Conservation (phyloP, 2,888 invertebrate genomes). For the Apomyelois bistriatella region DNA sequence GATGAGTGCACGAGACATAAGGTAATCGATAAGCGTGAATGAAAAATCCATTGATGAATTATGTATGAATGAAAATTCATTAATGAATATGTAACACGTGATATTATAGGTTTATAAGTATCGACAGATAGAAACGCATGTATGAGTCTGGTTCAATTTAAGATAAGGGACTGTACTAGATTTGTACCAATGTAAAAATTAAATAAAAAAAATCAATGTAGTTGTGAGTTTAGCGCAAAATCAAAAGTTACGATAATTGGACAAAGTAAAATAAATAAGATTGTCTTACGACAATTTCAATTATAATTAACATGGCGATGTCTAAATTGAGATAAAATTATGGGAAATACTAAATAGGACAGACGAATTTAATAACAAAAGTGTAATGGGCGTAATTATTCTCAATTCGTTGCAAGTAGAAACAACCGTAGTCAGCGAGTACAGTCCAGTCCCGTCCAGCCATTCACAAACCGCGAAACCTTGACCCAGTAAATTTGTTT, state of each 20-base stretch:
- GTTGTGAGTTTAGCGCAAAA: slow-evolving; percentile 6
- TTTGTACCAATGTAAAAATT: no score
- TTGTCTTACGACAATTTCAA: neutral
- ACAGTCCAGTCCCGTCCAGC: slow-evolving; percentile 21
- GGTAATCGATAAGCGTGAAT: neutral
- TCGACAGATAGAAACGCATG: neutral
- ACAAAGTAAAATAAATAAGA: neutral
- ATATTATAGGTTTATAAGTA: neutral
- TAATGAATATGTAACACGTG: neutral
- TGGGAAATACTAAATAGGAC: slow-evolving; percentile 5
- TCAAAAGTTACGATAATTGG: neutral
- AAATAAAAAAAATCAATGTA: slow-evolving; percentile 6
- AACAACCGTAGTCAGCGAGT: slow-evolving; percentile 31
- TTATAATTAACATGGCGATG: neutral
- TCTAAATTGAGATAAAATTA: neutral
- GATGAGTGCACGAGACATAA: neutral
- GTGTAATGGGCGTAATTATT: slow-evolving; percentile 35
- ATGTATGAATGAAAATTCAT: neutral
- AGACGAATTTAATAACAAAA: slow-evolving; percentile 4
- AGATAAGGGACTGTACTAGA: neutral
- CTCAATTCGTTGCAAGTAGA: slow-evolving; percentile 41
- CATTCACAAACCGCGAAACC: slow-evolving; percentile 55
- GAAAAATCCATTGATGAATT: neutral
- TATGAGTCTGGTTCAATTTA: neutral
- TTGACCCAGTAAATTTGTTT: slow-evolving; percentile 66